Conservation (phyloP, 2,797 vertebrate genomes). For the Muscicapa comitata region DNA sequence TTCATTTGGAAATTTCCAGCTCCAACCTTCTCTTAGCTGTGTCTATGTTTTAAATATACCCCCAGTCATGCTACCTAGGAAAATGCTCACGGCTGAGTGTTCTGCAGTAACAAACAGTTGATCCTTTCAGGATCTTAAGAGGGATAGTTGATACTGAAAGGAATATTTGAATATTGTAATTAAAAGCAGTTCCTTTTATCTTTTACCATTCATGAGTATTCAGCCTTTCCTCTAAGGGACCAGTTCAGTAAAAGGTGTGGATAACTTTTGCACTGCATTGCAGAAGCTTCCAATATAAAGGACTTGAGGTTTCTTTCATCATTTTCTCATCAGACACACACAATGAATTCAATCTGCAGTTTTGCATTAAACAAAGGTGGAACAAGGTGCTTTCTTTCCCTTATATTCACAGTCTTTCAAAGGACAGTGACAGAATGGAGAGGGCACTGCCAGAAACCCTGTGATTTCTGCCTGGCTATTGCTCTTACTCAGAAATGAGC, state of each 20-base stretch:
- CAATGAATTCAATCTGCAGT: conserved; percentile 3
- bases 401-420: background rate
- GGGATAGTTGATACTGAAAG: background rate
- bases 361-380: background rate
- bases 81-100: background rate
- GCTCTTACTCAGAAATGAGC: background rate
- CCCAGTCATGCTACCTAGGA: background rate
- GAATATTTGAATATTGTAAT: conserved; percentile 25
- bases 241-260: background rate
- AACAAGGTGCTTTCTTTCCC: background rate
- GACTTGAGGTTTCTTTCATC: conserved; percentile 10
- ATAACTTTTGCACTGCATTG: background rate
- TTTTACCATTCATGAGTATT: background rate
- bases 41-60: background rate
- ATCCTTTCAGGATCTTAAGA: background rate
- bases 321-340: conserved; percentile 29
- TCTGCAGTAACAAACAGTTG: background rate
- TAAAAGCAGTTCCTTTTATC: background rate
- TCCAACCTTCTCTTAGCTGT: background rate
- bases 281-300: conserved; percentile 10
- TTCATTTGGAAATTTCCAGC: conserved; percentile 46
- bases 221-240: conserved; percentile 1
- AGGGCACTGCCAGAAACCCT: background rate
- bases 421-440: background rate
- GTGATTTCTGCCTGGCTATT: background rate